Evolutionary conservation across 1,140 invertebrate genomes (phyloP), one percentile per base, ranked within the genome.

Genomic region (Danaus melanippus): DNA sequence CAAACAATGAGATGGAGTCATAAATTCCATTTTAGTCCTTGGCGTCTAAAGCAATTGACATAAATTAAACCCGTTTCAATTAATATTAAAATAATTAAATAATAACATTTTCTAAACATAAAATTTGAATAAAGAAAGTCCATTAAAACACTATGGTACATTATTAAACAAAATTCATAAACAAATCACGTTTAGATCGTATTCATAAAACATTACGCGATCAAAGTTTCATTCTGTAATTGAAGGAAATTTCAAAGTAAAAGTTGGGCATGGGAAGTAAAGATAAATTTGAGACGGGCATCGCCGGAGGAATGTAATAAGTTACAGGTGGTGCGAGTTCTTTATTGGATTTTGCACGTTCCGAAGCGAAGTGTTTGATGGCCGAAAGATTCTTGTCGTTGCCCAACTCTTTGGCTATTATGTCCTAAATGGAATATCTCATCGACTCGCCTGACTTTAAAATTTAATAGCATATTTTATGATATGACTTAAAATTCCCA

Each of bases 321-420:
- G 74, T 76, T 74, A 71, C 79, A 86, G 83, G 80, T 86, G 79
- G 69, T 69, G 67, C 72, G 66, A 81, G 68, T 83, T 79, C 79
- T 83, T 86, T 86, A 86, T 86, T 86, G 78, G 79, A 84, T 86
- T 84, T 84, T 74, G 71, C 77, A 74, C 77, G 76, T 79, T 79
- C 79, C 79, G 46, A 57, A 53, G 60, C 69, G 79, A 84, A 78
- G 76, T 83, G 74, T 82, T 76, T 79, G 79, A 84, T 80, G 74
- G 77, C 70, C 75, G 69, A 62, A 78, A 78, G 75, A 86, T 84
- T 84, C 78, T 82, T 84, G 66, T 71, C 72, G 21, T 5, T 8
- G 21, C 5, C 21, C 61, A 83, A 84, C 77, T 82, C 79, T 78
- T 79, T 71, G 48, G 64, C 63, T 76, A 79, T 79, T 78, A 79